A percentile compares a stretch with the other conserved stretches of the same genome.
Evolutionary conservation across 2,113 vertebrate genomes (phyloP).

Genomic region (Corythornis madagascariensis): DNA sequence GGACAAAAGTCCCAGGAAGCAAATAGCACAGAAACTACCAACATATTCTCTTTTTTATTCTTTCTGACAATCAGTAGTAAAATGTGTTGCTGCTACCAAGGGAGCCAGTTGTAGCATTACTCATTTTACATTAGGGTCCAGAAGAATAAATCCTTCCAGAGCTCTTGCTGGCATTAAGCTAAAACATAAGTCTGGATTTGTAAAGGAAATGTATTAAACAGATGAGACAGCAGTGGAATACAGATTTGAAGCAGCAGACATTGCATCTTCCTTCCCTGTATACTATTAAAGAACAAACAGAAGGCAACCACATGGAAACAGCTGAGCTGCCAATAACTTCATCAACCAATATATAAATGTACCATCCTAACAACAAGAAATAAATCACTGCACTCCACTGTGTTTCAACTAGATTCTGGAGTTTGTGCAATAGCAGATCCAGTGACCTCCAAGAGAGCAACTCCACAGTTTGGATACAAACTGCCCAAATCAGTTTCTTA

Average conservation of each 20-base stretch:
- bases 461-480: neutral
- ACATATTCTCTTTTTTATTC: conserved; percentile 58
- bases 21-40: conserved; percentile 36
- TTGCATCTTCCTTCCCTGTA: neutral
- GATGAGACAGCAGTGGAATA: conserved; percentile 18
- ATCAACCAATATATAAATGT: neutral
- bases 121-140: conserved; percentile 64
- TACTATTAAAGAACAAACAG: neutral
- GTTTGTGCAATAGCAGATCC: neutral
- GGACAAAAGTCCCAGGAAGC: conserved; percentile 61
- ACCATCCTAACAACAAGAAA: neutral
- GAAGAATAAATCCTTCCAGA: conserved; percentile 62
- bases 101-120: conserved; percentile 59
- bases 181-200: conserved; percentile 58
- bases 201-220: conserved; percentile 57
- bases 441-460: neutral
- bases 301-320: neutral
- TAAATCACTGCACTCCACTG: neutral
- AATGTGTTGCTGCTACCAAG: conserved; percentile 58
- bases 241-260: neutral
- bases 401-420: neutral
- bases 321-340: neutral
- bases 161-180: conserved; percentile 56
- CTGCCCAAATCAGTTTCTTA: neutral
- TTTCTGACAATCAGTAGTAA: conserved; percentile 72